Conservation (phyloP, 2,797 vertebrate genomes). For the Emys orbicularis region DNA sequence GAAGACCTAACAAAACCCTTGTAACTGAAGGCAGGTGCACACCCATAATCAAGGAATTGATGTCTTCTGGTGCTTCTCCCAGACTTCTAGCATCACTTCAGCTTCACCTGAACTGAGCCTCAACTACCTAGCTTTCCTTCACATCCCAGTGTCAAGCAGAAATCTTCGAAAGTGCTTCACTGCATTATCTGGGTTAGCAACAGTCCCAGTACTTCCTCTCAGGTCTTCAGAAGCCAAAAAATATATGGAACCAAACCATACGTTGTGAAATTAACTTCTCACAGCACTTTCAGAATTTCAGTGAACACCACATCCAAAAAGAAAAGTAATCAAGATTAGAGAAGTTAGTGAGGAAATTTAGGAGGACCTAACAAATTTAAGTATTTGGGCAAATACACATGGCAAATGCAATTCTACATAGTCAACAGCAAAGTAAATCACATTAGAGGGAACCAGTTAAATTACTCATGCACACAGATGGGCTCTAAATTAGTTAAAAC, state of each 20-base stretch:
- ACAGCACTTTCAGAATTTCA: background rate
- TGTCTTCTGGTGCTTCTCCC: background rate
- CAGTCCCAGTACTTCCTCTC: rapidly evolving
- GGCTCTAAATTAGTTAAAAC: background rate
- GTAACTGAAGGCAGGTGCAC: background rate
- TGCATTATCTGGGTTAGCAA: background rate
- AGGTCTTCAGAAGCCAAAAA: background rate
- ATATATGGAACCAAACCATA: background rate
- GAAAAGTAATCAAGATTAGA: background rate
- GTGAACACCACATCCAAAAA: rapidly evolving
- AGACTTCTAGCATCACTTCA: background rate
- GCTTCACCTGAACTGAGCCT: background rate
- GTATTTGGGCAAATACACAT: rapidly evolving
- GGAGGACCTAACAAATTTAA: background rate
- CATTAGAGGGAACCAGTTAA: background rate
- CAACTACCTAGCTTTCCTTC: background rate
- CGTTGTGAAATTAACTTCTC: background rate
- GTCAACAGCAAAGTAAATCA: background rate
- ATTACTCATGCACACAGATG: background rate
- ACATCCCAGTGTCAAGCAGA: background rate
- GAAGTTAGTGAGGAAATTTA: background rate
- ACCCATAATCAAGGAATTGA: background rate
- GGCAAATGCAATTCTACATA: background rate
- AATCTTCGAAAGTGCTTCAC: background rate
- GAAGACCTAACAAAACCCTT: background rate